Evolutionary conservation across 2,113 vertebrate species (phyloP), one percentile per base, ranked within the genome.

Genomic region (Tyto alba): DNA sequence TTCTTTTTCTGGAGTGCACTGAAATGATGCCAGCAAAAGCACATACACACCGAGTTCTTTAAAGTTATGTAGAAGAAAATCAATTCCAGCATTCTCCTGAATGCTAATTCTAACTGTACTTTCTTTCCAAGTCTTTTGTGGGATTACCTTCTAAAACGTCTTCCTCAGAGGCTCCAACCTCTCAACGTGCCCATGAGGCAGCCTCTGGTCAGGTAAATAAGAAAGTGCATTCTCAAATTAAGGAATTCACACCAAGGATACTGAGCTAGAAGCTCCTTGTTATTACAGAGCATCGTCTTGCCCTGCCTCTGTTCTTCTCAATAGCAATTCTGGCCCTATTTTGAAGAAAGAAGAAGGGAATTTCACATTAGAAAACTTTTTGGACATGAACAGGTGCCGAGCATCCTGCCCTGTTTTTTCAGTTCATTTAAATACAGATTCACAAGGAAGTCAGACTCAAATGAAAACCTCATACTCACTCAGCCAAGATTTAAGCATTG

Each of bases 11-110:
- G 48, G n/a, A 79, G 38, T 1, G 25, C 62, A 63, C 57, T 11
- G 4, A 78, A 74, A 48, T 4, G 26, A 73, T 50, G 60, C 13
- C 55, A 66, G 53, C 1, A 8, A 80, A 76, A 43, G 17, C 25
- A 60, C 2, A 0, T 4, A 56, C 3, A 11, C 20, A 7, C 32
- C 0, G 3, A 69, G 36, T 10, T 64, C 48, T 66, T 52, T 16
- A 10, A 26, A 50, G 83, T 52, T 3, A 25, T 0, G 5, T 3
- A 45, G 47, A 56, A 76, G 60, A 82, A 43, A 34, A 76, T 34
- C 1, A 89, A 84, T 23, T 27, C 13, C 27, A 77, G 53, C 9
- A 1, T 53, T 41, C n/a, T 69, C n/a, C 45, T 34, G 38, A 71
- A 40, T 3, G 22, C 56, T 30, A 1, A n/a, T 13, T 36, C 13